Evolutionary conservation across 1,140 invertebrate species (phyloP), one percentile per base, ranked within the genome.

Genomic region (Drosophila fuyamai): DNA sequence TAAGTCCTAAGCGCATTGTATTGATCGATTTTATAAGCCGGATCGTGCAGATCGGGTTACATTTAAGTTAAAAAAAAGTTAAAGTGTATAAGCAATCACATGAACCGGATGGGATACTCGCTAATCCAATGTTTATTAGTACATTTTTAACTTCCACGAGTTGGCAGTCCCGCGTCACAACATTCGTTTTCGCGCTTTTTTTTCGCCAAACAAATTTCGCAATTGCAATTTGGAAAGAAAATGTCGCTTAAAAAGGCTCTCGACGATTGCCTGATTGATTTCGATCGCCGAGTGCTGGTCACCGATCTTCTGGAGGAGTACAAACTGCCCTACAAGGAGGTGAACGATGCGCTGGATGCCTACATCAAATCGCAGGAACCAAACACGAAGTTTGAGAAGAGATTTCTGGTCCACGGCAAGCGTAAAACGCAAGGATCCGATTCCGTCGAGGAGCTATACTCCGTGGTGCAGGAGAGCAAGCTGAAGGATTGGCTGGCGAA

Each of bases 261-360:
- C 9, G 70, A 77, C 4, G 78, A 92, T 67, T 91, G 91, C 53
- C 35, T 86, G 35, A 91, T 92, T 16, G 85, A 85, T 61, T 92
- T 92, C 27, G 91, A 92, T 46, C 58, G 76, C 14, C 81, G 88
- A 27, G 79, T 92, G 51, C 60, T 92, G 40, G 67, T 92, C 53
- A 92, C 81, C 16, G 88, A 92, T 60, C 75, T 92, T 7, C 55
- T 92, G 57, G 81, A 92, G 65, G 73, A 91, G 44, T 91, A 92
- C 53, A 76, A 90, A 50, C 55, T 92, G 58, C 47, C 83, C 12
- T 89, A 92, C 62, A 85, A 82, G 32, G 86, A 92, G 44, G 83
- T 84, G 12, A 76, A 88, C 56, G 56, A 77, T 13, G 32, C 56
- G 5, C 48, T 92, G 7, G 71, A 72, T 44, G 79, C 72, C n/a